phyloP scores from a whole-genome alignment of 1,140 invertebrate genomes.

The Portunus trituberculatus region DNA sequence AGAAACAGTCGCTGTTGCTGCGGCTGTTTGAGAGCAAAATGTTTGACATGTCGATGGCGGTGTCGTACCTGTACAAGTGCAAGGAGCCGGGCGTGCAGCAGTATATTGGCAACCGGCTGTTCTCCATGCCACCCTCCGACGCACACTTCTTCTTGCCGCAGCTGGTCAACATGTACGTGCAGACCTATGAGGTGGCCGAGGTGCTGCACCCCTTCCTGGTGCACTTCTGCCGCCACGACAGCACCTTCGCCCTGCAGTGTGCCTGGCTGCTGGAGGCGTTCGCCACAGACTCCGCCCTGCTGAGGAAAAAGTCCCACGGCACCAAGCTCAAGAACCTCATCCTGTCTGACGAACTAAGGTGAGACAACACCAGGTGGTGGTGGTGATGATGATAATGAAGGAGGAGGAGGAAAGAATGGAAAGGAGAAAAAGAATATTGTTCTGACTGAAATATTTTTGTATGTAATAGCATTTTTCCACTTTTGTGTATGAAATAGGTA shows the following conservation, averaged over 20 bases:
- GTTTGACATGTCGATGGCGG: conserved; percentile 98
- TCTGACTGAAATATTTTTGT: too few relatives aligned
- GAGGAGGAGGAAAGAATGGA: not conserved
- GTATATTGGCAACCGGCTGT: conserved; percentile 93
- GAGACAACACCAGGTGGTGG: conserved; percentile 69
- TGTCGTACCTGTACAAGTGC: conserved; percentile 98
- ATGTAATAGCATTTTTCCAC: too few relatives aligned
- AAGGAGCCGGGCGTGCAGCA: conserved; percentile 98
- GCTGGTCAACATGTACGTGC: conserved; percentile 98
- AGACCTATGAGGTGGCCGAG: conserved; percentile 97
- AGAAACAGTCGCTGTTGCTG: conserved; percentile 85
- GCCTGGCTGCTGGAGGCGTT: conserved; percentile 98
- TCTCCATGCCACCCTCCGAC: conserved; percentile 94
- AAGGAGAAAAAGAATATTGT: not conserved
- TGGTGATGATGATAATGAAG: not conserved
- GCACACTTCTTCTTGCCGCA: conserved; percentile 99
- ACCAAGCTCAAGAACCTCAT: conserved; percentile 93
- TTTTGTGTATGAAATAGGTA: too few relatives aligned
- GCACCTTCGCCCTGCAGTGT: conserved; percentile 97
- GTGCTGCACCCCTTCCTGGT: conserved; percentile 97
- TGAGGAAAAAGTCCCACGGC: conserved; percentile 91
- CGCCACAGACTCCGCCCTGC: conserved; percentile 87
- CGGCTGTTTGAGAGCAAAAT: conserved; percentile 97
- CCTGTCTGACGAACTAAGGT: conserved; percentile 91
- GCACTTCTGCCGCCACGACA: conserved; percentile 93